Evolutionary conservation across 53 echinoderm and acorn worm species (phyloP).

Genomic region (Arbacia lixula): DNA sequence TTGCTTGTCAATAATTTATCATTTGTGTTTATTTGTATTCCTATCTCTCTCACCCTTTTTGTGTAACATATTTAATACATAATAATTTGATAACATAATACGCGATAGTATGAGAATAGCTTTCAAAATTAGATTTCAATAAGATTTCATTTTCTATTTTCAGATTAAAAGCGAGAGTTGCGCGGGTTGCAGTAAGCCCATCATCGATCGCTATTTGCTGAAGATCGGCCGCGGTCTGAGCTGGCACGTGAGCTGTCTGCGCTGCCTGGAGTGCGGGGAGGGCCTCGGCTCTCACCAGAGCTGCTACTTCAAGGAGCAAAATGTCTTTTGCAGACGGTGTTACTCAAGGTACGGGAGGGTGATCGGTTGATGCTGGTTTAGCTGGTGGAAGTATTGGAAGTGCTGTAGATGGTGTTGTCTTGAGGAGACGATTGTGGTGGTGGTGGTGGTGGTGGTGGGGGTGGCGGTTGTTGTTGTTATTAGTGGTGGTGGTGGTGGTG

Average conservation of each 20-base stretch:
- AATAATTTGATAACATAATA: too few species aligned
- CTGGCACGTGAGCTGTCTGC: slow-evolving; percentile 84
- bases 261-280: slow-evolving; percentile 70
- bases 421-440: background rate
- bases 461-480: background rate
- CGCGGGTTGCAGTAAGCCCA: slow-evolving; percentile 72
- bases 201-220: slow-evolving; percentile 78
- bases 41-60: background rate
- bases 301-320: slow-evolving; percentile 78
- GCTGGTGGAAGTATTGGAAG: background rate
- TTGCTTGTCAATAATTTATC: too few species aligned
- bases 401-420: background rate
- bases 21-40: background rate
- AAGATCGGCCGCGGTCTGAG: slow-evolving; percentile 73
- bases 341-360: slow-evolving; percentile 92
- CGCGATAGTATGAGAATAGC: too few species aligned
- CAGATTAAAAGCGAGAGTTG: slow-evolving; percentile 64
- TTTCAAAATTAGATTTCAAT: too few species aligned
- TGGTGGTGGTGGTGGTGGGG: background rate
- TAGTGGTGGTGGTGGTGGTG: background rate
- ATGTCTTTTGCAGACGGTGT: slow-evolving; percentile 83
- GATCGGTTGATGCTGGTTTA: too few species aligned
- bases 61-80: background rate
- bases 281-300: slow-evolving; percentile 70
- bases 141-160: slow-evolving; percentile 25